These are phyloP conservation scores for Eufriesea mexicana DNA, from an alignment of 1,140 invertebrate genomes.

Conservation along the genomic window DNA sequence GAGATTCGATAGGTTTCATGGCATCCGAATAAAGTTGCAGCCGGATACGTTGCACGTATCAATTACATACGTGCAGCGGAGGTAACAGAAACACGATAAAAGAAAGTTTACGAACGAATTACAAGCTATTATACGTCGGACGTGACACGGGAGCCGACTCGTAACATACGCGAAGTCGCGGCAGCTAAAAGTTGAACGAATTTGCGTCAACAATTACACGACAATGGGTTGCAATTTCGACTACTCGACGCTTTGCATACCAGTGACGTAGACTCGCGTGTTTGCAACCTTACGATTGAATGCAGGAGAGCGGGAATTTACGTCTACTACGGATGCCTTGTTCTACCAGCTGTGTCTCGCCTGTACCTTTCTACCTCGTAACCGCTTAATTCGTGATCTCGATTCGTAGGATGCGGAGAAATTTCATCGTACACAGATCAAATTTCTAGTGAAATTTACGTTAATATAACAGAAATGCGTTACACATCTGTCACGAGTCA, in stretches of 20 bases:
- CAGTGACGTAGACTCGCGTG: conserved; percentile 17
- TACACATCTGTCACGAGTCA: no score
- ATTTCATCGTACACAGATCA: no score
- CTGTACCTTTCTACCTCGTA: background rate
- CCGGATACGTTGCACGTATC: background rate
- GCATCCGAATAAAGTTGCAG: no score
- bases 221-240: conserved; percentile 33
- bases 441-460: no score
- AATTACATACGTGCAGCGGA: background rate
- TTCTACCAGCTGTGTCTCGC: background rate
- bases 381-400: background rate
- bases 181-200: conserved; percentile 26
- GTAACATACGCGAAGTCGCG: background rate
- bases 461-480: no score
- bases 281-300: conserved; percentile 4
- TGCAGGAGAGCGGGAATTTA: background rate
- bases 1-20: no score
- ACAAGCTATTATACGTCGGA: no score
- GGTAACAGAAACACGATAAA: no score
- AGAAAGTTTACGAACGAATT: no score
- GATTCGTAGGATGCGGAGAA: no score
- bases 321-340: background rate
- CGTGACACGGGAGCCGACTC: no score
- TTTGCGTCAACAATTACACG: conserved; percentile 23
- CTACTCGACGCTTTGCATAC: conserved; percentile 14